These are phyloP conservation scores for Gasterosteus nipponicus DNA, from an alignment of 2,113 vertebrate genomes.

Conservation along the genomic window DNA sequence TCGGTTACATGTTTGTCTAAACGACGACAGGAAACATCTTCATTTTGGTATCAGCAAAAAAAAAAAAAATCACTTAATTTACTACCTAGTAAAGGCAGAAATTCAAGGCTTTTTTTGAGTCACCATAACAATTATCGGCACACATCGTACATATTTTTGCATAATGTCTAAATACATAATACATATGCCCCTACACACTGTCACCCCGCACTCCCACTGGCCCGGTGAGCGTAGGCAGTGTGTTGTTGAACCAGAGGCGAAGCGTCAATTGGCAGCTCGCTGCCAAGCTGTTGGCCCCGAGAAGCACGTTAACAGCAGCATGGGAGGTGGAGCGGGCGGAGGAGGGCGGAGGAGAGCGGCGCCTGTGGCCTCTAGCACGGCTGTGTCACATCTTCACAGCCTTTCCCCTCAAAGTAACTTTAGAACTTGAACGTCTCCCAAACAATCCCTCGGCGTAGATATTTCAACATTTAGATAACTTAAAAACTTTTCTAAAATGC, in stretches of 20 bases:
- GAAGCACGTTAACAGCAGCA: constrained; percentile 75
- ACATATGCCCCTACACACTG: constrained; percentile 18
- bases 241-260: constrained; percentile 72
- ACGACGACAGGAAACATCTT: not conserved
- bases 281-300: constrained; percentile 67
- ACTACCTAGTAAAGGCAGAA: not conserved
- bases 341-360: constrained; percentile 63
- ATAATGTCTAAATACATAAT: not conserved
- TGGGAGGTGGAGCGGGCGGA: constrained; percentile 62
- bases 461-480: no score
- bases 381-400: constrained; percentile 55
- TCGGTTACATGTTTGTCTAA: not conserved
- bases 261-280: constrained; percentile 69
- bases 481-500: not conserved
- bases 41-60: not conserved
- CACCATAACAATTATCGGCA: not conserved
- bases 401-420: constrained; percentile 50
- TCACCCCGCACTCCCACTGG: constrained; percentile 27
- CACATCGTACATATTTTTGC: not conserved
- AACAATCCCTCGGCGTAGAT: no score
- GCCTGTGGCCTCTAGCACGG: constrained; percentile 67
- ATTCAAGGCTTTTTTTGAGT: not conserved
- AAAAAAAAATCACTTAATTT: not conserved
- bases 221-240: constrained; percentile 60
- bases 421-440: constrained; percentile 24